Base-by-base conservation (phyloP, 2,797 vertebrate species). In the Scomberomorus guttatus region DNA sequence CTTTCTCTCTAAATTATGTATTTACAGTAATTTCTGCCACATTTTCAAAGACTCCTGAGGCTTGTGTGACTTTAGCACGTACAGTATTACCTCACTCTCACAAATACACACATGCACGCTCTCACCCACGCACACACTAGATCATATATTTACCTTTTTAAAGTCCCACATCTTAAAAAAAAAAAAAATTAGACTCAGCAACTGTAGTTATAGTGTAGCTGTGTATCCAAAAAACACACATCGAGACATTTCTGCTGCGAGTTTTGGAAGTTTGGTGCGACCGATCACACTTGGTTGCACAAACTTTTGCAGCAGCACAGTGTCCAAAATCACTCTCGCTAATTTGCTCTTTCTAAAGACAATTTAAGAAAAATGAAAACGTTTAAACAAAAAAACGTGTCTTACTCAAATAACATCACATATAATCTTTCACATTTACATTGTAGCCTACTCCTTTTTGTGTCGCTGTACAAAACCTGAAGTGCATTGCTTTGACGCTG, bases 1-100 rank as follows among this genome's bases (percentile, higher is more conserved):
- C 51, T 66, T 46, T 65, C 67, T 39, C 56, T 72, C 27, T 27
- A 8, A 37, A 22, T 70, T 15, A 5, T 55, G 69, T 68, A 60
- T 87, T 82, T 82, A 68, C 76, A 78, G 79, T 81, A 8, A 77
- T 78, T 74, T 79, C 59, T 82, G 62, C 51, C 80, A 81, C 80
- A 69, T 85, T 79, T 77, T 60, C 54, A 75, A 44, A 76, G 72
- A 27, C 79, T 76, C 88, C 81, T 0, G 59, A 75, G 79, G 82
- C 46, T 50, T 59, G 72, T 76, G 63, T 57, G 63, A 84, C 70
- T 76, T 42, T 7, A 74, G 63, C 66, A 34, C 24, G 37, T 37
- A 37, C 37, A 11, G 1, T 25, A 60, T 72, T 67, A 71, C 12
- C 57, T 48, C 54, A 78, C 63, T 44, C 58, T 51, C 50, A 42